These are phyloP conservation scores for Labia minor DNA, from an alignment of 2,888 invertebrate species.

Conservation along the genomic window DNA sequence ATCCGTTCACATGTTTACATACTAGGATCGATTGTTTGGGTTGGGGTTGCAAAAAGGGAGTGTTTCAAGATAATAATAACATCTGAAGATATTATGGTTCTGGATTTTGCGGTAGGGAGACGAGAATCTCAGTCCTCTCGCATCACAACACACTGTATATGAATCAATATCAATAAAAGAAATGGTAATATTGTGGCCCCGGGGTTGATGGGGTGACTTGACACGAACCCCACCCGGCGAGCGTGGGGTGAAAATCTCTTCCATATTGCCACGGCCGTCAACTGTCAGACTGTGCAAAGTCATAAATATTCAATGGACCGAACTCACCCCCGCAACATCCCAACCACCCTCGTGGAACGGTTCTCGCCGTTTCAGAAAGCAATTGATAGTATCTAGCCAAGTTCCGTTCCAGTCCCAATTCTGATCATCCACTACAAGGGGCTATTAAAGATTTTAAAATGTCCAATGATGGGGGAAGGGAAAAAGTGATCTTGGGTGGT, in stretches of 20 bases:
- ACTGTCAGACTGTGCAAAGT: slow-evolving; percentile 5
- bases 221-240: neutral
- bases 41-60: neutral
- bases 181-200: slow-evolving; percentile 13
- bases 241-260: slow-evolving; percentile 3
- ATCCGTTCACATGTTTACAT: no score
- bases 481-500: neutral
- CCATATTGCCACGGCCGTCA: slow-evolving; percentile 13
- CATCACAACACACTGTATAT: neutral
- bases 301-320: slow-evolving; percentile 4
- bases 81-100: neutral
- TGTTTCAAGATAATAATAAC: neutral
- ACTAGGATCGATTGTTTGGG: no score
- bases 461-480: neutral
- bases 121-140: neutral
- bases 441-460: slow-evolving; percentile 13
- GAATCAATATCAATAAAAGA: slow-evolving; percentile 13
- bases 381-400: slow-evolving; percentile 1
- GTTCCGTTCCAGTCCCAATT: neutral
- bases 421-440: neutral
- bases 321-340: neutral
- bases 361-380: slow-evolving; percentile 4
- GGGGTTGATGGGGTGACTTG: slow-evolving; percentile 13
- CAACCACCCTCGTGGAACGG: neutral
- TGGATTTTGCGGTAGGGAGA: neutral